phyloP scores from a whole-genome alignment of 2,888 invertebrate genomes.

The Pteria penguin region DNA sequence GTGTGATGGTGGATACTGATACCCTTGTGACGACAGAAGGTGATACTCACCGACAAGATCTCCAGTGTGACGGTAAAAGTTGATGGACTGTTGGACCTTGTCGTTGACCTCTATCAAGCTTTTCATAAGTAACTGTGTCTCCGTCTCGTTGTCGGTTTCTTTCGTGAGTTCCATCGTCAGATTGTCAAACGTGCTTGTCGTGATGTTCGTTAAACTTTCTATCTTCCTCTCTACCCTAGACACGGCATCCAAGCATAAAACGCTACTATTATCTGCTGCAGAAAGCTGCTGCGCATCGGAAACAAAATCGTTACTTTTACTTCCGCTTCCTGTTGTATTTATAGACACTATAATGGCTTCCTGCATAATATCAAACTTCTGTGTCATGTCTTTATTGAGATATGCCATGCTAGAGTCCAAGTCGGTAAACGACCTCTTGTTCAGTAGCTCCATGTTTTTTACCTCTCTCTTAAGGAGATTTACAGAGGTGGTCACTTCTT shows the following conservation, averaged over 20 bases:
- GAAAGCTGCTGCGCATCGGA: neutral
- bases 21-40: too few species aligned
- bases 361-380: slow-evolving; percentile 6
- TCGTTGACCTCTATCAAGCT: slow-evolving; percentile 62
- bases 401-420: slow-evolving; percentile 60
- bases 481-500: slow-evolving; percentile 51
- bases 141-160: slow-evolving; percentile 46
- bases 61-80: slow-evolving; percentile 50
- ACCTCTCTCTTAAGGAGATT: slow-evolving; percentile 57
- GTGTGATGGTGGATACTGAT: too few species aligned
- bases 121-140: slow-evolving; percentile 52
- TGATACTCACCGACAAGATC: too few species aligned
- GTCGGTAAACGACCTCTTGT: slow-evolving; percentile 61
- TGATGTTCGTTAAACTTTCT: slow-evolving; percentile 17
- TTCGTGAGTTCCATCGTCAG: slow-evolving; percentile 14
- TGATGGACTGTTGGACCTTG: slow-evolving; percentile 65
- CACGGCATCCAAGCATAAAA: slow-evolving; percentile 7
- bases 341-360: neutral
- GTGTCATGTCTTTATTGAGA: slow-evolving; percentile 25
- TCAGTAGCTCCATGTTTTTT: slow-evolving; percentile 53
- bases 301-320: neutral
- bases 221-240: neutral
- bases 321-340: slow-evolving; percentile 12
- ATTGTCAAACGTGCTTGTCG: slow-evolving; percentile 20
- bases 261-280: neutral